These are phyloP conservation scores for Dipodomys stephensi DNA, from an alignment of 2,113 vertebrate genomes.

Conservation along the genomic window DNA sequence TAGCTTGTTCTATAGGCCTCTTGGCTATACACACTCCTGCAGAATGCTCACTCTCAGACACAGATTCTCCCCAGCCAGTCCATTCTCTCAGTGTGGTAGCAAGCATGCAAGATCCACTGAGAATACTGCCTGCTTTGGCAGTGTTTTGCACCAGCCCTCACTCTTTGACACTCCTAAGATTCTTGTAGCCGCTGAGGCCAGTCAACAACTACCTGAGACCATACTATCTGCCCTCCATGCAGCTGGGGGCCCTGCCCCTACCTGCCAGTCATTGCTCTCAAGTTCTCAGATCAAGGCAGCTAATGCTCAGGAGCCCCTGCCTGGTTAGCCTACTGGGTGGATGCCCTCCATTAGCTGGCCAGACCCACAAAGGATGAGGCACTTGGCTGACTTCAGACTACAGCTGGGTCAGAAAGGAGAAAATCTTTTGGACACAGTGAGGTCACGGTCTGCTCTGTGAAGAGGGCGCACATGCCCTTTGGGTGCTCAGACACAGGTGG, in stretches of 20 bases:
- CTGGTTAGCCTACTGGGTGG: neutral
- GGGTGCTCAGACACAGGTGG: neutral
- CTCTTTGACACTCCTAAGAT: neutral
- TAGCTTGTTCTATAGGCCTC: neutral
- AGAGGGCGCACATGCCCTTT: neutral
- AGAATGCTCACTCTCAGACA: neutral
- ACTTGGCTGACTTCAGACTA: neutral
- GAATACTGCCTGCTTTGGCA: neutral
- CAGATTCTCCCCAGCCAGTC: neutral
- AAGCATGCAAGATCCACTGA: neutral
- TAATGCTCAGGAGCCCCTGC: neutral
- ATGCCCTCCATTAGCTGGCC: neutral
- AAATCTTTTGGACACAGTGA: neutral
- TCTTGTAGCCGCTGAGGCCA: neutral
- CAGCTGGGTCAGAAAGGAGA: neutral
- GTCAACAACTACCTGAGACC: neutral
- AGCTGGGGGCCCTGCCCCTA: neutral
- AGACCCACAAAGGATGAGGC: neutral
- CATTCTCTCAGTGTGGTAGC: neutral
- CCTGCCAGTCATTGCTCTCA: neutral
- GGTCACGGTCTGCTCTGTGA: neutral
- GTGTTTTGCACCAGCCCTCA: neutral
- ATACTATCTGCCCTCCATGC: neutral
- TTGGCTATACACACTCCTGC: neutral
- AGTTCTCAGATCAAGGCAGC: neutral